Base-by-base conservation (phyloP, 2,113 vertebrate species). In the Pteronura brasiliensis region DNA sequence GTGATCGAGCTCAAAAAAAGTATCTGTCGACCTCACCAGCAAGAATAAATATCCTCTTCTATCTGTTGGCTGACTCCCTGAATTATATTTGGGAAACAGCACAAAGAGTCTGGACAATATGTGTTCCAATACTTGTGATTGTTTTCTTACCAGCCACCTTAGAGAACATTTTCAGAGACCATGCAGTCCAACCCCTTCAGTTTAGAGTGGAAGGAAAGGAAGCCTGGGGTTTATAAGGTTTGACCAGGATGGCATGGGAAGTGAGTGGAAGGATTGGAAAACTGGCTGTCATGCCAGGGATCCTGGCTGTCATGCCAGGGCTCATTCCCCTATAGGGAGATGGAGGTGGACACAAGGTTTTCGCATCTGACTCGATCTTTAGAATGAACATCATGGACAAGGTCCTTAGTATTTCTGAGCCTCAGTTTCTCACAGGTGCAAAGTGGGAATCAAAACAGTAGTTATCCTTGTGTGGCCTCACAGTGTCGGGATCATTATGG, bases 21-120 rank as follows among this genome's bases (percentile, higher is more conserved):
- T 85, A 67, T 65, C 87, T 88, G 91, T 98, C 79, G 92, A 96
- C 95, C 83, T 96, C 88, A 11, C 49, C 57, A 97, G 77, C 55
- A 80, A 98, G 96, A 98, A 93, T 93, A 98, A 98, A 98, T 97
- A 95, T 34, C 34, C 84, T 94, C 57, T 67, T 97, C 18, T 98
- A 98, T 98, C 97, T 97, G 72, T 96, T 98, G 98, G 97, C 97
- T 97, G 39, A 10, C 55, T 96, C 59, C 89, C 96, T 44, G 95
- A 88, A 96, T 98, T 95, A 96, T 98, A 98, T 91, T 98, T 98
- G 97, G 98, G 96, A 97, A 97, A 94, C 84, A 97, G 97, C 80
- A 96, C 96, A 84, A 9, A 39, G 42, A 49, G 31, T 63, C 80
- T 85, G 69, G 65, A 92, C 3, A 17, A 36, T 42, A 61, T 71